Percentiles rank a stretch among this genome's conserved stretches.
Evolutionary conservation across 92 coral and sea anemone genomes (phyloP).

Genomic region (Blastomussa wellsi): DNA sequence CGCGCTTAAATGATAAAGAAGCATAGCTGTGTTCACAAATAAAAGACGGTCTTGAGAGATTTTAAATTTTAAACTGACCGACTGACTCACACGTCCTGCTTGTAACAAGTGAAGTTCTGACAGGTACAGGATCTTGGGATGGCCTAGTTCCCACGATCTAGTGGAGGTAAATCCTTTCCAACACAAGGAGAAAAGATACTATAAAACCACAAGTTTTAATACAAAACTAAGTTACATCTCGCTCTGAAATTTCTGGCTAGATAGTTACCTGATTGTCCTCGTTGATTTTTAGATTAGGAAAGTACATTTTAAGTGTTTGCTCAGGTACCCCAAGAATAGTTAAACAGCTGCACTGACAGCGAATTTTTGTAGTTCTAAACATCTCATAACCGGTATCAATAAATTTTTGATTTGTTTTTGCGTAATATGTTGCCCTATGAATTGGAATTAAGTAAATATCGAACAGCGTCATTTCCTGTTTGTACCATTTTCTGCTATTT

Average conservation of each 20-base stretch:
- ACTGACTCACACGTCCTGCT: not conserved
- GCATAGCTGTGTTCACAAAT: not conserved
- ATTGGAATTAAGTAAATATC: too few relatives aligned
- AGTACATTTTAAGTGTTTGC: not conserved
- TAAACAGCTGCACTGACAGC: not conserved
- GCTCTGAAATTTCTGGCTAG: not conserved
- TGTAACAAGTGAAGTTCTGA: not conserved
- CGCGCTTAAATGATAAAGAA: not conserved
- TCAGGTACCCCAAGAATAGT: not conserved
- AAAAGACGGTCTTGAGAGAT: not conserved
- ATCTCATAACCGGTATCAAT: conserved; percentile 1
- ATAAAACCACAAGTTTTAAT: not conserved
- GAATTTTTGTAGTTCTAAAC: not conserved
- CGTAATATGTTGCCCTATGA: not conserved
- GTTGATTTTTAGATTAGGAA: not conserved
- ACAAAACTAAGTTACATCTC: not conserved
- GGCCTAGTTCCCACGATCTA: not conserved
- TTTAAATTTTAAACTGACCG: not conserved
- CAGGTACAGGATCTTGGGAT: not conserved
- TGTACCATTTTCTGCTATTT: too few relatives aligned
- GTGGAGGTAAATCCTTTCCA: not conserved
- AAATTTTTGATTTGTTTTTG: conserved; percentile 1
- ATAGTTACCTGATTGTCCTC: not conserved
- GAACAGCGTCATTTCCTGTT: too few relatives aligned
- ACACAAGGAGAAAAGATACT: not conserved